Evolutionary conservation across 2,113 vertebrate genomes (phyloP).

Genomic region (Rhombomys opimus): DNA sequence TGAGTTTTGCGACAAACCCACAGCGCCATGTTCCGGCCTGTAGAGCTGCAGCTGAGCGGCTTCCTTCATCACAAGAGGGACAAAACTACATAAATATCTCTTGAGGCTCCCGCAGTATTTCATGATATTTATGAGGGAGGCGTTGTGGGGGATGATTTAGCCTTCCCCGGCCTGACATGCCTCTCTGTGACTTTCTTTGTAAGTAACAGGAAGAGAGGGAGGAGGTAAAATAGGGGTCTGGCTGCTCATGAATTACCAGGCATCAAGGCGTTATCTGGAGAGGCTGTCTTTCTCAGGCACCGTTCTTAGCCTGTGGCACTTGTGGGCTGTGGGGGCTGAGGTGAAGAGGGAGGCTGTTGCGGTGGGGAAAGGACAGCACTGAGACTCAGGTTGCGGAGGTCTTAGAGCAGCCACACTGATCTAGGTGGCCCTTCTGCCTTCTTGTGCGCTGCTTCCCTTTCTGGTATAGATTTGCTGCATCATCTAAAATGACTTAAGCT

Average conservation of each 20-base stretch:
- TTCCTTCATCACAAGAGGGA: slow-evolving; percentile 39
- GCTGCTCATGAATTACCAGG: neutral
- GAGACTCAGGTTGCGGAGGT: neutral
- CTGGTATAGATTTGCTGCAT: neutral
- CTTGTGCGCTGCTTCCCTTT: neutral
- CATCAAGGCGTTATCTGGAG: neutral
- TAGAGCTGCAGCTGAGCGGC: neutral
- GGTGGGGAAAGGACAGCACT: neutral
- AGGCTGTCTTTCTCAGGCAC: neutral
- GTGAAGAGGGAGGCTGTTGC: neutral
- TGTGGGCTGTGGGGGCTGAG: neutral
- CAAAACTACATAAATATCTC: slow-evolving; percentile 49
- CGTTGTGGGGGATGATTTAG: slow-evolving; percentile 64
- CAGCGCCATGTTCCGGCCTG: neutral
- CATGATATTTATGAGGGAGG: slow-evolving; percentile 58
- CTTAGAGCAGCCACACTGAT: neutral
- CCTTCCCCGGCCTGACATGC: slow-evolving; percentile 44
- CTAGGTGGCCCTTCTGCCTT: neutral
- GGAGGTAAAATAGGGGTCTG: slow-evolving; percentile 30
- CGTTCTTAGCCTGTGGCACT: neutral
- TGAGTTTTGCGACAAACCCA: neutral
- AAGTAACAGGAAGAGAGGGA: slow-evolving; percentile 56
- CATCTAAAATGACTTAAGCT: slow-evolving; percentile 5
- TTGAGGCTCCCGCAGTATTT: slow-evolving; percentile 44
- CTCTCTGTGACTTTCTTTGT: slow-evolving; percentile 60